Conservation (phyloP, 2,888 invertebrate genomes). For the Panopea generosa region DNA sequence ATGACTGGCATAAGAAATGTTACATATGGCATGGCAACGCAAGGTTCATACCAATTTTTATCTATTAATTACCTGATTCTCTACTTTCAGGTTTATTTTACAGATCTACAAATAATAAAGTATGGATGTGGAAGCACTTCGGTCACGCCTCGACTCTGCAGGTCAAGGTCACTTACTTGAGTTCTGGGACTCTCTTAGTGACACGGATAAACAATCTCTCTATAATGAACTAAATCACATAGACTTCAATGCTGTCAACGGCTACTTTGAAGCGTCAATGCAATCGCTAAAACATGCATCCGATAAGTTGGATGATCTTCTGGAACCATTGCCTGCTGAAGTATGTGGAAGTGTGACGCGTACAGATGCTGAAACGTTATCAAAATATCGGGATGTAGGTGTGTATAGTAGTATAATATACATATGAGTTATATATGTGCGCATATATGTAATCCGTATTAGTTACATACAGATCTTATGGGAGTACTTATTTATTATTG, state of each 20-base stretch:
- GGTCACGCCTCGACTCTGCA: constrained; percentile 86
- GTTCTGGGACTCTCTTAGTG: constrained; percentile 91
- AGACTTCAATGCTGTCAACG: constrained; percentile 90
- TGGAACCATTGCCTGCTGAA: constrained; percentile 93
- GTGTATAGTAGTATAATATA: no score
- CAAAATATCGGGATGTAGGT: constrained; percentile 90
- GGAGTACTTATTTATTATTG: no score
- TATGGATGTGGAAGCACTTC: constrained; percentile 69
- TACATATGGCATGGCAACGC: no score
- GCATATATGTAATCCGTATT: background rate
- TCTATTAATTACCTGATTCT: no score
- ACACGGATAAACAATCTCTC: constrained; percentile 88
- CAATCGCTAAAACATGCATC: constrained; percentile 63
- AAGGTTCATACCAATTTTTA: no score
- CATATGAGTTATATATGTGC: no score
- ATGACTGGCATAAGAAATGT: no score
- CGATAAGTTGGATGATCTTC: constrained; percentile 91
- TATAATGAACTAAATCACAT: constrained; percentile 87
- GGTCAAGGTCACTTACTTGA: constrained; percentile 93
- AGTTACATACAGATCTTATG: background rate
- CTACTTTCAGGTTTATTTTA: no score
- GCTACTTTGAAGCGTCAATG: constrained; percentile 87
- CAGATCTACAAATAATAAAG: background rate
- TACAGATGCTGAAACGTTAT: constrained; percentile 88
- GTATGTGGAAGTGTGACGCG: constrained; percentile 92